Evolutionary conservation across 2,113 vertebrate genomes (phyloP), one percentile per base, ranked within the genome.

Genomic region (Acinonyx jubatus): DNA sequence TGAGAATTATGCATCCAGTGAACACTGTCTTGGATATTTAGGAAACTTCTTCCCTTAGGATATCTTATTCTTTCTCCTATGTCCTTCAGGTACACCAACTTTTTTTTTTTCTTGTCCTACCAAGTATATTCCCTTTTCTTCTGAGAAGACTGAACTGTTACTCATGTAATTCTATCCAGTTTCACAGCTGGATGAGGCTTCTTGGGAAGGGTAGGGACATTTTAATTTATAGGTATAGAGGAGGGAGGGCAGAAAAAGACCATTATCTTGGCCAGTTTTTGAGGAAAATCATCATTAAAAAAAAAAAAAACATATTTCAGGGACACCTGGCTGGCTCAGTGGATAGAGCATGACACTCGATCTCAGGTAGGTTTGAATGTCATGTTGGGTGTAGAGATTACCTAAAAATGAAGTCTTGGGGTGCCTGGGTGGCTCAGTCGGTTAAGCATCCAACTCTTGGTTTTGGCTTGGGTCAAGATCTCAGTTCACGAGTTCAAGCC

Each of bases 81-180:
- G 1, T 0, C 13, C 15, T 76, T 65, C 4, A 25, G 1, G 23
- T 31, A 65, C 0, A 52, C 4, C 25, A 27, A 15, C 1, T 4
- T 45, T 76, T 16, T 48, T 48, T 50, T 2, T 57, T 76, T 74
- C 41, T 76, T 25, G 11, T 69, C 21, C 76, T 78, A 9, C 50
- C 2, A 8, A 29, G 14, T 55, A 52, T 50, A 48, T 36, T 3
- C 3, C 1, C 7, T 41, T 61, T 33, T 29, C 16, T 31, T 71
- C 9, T 65, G 23, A 36, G 23, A 52, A 31, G 71, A 2, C 6
- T 65, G 19, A 5, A 3, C 50, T 89, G 4, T 33, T 87, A 68
- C 68, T 92, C 7, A 0, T 7, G 23, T 0, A 85, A 0, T 85
- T 65, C 11, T 16, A 36, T 66, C 6, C 41, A 63, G 9, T 88